Evolutionary conservation across 2,888 invertebrate species (phyloP).

Genomic region (Therioaphis trifolii): DNA sequence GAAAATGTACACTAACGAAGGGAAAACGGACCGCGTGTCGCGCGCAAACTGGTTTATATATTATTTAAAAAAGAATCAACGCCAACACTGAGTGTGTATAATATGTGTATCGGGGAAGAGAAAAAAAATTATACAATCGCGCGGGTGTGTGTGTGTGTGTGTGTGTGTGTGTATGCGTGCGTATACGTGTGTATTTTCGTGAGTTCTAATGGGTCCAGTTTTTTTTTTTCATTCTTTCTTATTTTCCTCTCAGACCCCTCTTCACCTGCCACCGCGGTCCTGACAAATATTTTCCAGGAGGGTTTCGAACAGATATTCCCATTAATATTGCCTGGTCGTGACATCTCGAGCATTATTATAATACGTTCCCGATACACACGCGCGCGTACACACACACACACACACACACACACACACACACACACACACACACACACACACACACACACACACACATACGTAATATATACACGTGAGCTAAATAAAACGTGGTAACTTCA

Average conservation of each 20-base stretch:
- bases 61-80: conserved; percentile 24
- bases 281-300: conserved; percentile 52
- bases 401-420: too few species aligned
- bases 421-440: too few species aligned
- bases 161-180: not conserved
- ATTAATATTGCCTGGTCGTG: conserved; percentile 58
- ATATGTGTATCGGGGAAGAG: conserved; percentile 27
- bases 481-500: conserved; percentile 61
- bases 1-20: conserved; percentile 42
- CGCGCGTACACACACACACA: too few species aligned
- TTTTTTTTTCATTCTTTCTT: conserved; percentile 30
- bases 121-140: conserved; percentile 38
- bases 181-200: conserved; percentile 31
- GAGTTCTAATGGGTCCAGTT: conserved; percentile 61
- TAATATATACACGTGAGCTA: conserved; percentile 24
- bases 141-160: not conserved
- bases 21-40: conserved; percentile 52
- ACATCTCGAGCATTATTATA: conserved; percentile 51
- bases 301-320: conserved; percentile 50
- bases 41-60: conserved; percentile 59
- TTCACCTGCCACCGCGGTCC: conserved; percentile 6
- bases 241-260: not conserved
- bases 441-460: too few species aligned
- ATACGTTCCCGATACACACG: conserved; percentile 40
- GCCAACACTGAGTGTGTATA: conserved; percentile 29